Evolutionary conservation across 2,797 vertebrate genomes (phyloP), one percentile per base, ranked within the genome.

Genomic region (Hipposideros larvatus): DNA sequence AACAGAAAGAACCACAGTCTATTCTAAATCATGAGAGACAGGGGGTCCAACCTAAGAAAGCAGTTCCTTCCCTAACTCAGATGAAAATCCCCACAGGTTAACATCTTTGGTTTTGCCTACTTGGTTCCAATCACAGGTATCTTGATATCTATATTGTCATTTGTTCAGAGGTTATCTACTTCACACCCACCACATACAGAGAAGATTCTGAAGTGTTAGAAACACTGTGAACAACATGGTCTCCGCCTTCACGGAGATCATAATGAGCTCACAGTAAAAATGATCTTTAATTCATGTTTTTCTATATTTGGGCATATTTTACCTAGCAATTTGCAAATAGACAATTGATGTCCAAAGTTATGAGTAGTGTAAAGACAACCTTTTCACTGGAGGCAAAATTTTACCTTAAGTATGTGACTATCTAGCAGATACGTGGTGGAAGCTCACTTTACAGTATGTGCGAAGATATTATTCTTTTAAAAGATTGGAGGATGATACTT

Each of bases 201-300:
- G 65, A 92, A 59, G n/a, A 92, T 61, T 88, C 34, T 34, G 4
- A 92, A 90, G 16, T 57, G n/a, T 77, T 48, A 85, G 28, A 73
- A 92, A 86, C 22, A 15, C 19, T 57, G 46, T 37, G 11, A 85
- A 57, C 73, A 78, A 59, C 46, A 78, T 43, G 15, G 31, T 59
- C 11, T 53, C 41, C 71, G 74, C 11, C 34, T 31, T 43, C 48
- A 79, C 19, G 26, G 8, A 59, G 15, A 74, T 48, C 15, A 91
- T 26, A 73, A 57, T 71, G 37, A 24, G 22, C 48, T 37, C 37
- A 59, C 11, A 51, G 83, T 41, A 74, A 87, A 93, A 90, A 57
- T 73, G 6, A 61, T 83, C 61, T 34, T 83, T 41, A 65, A 79
- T 43, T 37, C 73, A 14, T 53, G 61, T 77, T 77, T 89, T 14